These are phyloP conservation scores for Agrochola circellaris DNA, from an alignment of 2,888 invertebrate genomes.

Conservation along the genomic window DNA sequence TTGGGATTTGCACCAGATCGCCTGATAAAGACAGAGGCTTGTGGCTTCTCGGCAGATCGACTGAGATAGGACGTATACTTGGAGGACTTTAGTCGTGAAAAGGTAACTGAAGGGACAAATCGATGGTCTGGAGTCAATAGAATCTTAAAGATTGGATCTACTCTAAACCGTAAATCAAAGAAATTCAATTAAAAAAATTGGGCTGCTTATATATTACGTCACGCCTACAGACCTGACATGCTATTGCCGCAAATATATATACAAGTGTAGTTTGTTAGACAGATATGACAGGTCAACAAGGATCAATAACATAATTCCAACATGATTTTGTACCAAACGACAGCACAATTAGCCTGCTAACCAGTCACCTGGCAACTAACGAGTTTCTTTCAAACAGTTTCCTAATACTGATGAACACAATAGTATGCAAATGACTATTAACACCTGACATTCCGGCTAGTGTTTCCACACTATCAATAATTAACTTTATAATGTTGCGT, in stretches of 20 bases:
- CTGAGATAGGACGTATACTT: neutral
- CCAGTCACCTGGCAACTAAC: conserved; percentile 34
- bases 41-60: neutral
- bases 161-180: too few species aligned
- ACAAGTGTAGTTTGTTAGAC: neutral
- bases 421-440: conserved; percentile 73
- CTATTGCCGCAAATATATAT: neutral
- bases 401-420: conserved; percentile 62
- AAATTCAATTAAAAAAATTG: too few species aligned
- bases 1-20: conserved; percentile 26
- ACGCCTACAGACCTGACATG: neutral
- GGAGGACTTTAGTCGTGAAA: too few species aligned
- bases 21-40: conserved; percentile 14
- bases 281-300: neutral
- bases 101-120: too few species aligned
- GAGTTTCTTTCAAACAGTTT: conserved; percentile 55
- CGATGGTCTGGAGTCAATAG: too few species aligned
- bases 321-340: neutral
- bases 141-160: too few species aligned
- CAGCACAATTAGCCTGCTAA: conserved; percentile 26
- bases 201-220: too few species aligned
- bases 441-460: conserved; percentile 71
- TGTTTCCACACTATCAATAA: conserved; percentile 76
- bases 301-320: conserved; percentile 2
- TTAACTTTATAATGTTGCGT: conserved; percentile 68